Percentiles rank a stretch among this genome's conserved stretches.
phyloP scores from a whole-genome alignment of 2,797 vertebrate species.

The Xyrichtys novacula region DNA sequence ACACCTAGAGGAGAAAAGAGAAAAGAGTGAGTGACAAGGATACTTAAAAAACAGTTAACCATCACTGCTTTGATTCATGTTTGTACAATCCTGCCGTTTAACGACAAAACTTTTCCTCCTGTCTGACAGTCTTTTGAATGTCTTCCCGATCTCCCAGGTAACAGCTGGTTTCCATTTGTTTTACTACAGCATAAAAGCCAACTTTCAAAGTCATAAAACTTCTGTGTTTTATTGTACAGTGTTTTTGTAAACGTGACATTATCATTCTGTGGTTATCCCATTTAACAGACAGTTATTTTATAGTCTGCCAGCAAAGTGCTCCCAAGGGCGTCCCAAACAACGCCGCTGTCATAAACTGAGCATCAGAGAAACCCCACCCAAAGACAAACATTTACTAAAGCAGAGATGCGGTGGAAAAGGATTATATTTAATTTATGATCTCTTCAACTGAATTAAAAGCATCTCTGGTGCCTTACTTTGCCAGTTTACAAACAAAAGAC shows the following conservation, averaged over 20 bases:
- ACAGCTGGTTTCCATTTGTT: slow-evolving; percentile 28
- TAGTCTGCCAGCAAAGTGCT: not conserved
- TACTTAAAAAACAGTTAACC: not conserved
- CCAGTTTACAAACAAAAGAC: not conserved
- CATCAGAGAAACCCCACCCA: slow-evolving; percentile 15
- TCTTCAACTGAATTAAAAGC: slow-evolving; percentile 2
- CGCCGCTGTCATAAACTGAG: slow-evolving; percentile 5
- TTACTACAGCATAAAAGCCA: slow-evolving; percentile 7
- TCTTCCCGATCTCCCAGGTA: slow-evolving; percentile 1
- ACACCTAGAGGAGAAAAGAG: slow-evolving; percentile 84
- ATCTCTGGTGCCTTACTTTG: not conserved
- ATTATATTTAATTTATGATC: slow-evolving; percentile 21
- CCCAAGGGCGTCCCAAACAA: not conserved
- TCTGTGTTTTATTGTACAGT: not conserved
- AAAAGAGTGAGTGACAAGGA: not conserved
- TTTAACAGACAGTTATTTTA: slow-evolving; percentile 5
- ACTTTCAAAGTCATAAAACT: slow-evolving; percentile 4
- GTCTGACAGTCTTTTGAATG: not conserved
- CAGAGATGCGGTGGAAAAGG: slow-evolving; percentile 15
- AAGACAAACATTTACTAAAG: slow-evolving; percentile 33
- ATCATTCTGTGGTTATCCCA: slow-evolving; percentile 3
- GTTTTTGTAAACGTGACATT: slow-evolving; percentile 12
- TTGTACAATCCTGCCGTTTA: not conserved
- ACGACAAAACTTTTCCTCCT: not conserved
- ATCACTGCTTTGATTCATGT: not conserved